A percentile compares a stretch with the other conserved stretches of the same genome.
These are phyloP conservation scores for Chrysocyon brachyurus DNA, from an alignment of 2,797 vertebrate genomes.

Conservation along the genomic window DNA sequence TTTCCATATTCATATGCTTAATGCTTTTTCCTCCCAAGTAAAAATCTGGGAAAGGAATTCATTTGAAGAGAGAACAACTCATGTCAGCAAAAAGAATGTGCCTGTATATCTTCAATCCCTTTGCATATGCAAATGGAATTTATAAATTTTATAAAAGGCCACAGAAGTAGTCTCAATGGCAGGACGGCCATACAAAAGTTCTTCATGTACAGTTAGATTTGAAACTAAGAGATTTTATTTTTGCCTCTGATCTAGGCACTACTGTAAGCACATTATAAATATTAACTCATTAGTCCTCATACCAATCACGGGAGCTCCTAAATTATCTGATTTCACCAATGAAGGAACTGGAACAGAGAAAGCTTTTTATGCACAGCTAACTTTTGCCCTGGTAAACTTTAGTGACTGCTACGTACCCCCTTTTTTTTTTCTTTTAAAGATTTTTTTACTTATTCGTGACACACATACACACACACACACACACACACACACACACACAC, in stretches of 20 bases:
- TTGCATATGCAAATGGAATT: not conserved
- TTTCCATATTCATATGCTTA: slow-evolving; percentile 33
- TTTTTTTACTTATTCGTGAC: too few relatives aligned
- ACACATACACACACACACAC: too few relatives aligned
- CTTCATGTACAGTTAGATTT: not conserved
- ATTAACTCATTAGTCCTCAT: not conserved
- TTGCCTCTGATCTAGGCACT: not conserved
- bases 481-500: too few relatives aligned
- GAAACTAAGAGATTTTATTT: not conserved
- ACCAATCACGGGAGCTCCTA: not conserved
- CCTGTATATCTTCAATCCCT: not conserved
- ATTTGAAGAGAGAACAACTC: slow-evolving; percentile 1
- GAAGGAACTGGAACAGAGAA: not conserved
- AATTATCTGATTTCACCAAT: not conserved
- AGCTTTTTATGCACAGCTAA: not conserved
- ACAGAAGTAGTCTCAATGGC: not conserved
- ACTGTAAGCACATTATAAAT: not conserved
- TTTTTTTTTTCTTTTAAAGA: not conserved
- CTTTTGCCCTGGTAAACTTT: not conserved
- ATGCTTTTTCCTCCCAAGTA: not conserved
- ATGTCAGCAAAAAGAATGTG: not conserved
- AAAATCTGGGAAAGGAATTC: not conserved
- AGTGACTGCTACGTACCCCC: not conserved
- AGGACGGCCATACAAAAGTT: not conserved
- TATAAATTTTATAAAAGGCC: slow-evolving; percentile 9